A percentile compares a stretch with the other conserved stretches of the same genome.
phyloP scores from a whole-genome alignment of 2,888 invertebrate genomes.

The Limnephilus marmoratus region DNA sequence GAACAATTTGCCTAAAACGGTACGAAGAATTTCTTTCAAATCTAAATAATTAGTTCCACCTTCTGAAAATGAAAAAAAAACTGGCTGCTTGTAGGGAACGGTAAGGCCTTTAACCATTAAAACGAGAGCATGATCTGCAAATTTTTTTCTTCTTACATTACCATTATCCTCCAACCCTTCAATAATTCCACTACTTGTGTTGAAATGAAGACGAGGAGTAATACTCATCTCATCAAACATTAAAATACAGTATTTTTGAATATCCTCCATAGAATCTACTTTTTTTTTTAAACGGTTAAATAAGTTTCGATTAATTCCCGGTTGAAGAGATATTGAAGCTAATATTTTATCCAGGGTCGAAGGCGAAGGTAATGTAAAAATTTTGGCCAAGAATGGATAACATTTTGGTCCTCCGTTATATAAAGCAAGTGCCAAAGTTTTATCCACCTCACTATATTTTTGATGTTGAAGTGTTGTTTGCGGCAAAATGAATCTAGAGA shows the following conservation, averaged over 20 bases:
- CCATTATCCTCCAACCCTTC: too few relatives aligned
- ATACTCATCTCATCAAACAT: neutral
- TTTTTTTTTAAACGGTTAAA: neutral
- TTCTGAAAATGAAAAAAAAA: too few relatives aligned
- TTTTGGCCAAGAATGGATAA: too few relatives aligned
- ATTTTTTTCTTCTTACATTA: too few relatives aligned
- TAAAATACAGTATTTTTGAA: neutral
- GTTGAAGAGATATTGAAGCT: too few relatives aligned
- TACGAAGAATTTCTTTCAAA: neutral
- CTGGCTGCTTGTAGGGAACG: too few relatives aligned
- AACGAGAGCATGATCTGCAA: too few relatives aligned
- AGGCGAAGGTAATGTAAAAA: neutral
- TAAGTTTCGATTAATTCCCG: neutral
- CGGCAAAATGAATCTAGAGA: neutral
- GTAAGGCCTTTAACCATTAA: too few relatives aligned
- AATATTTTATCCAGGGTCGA: neutral
- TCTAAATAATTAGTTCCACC: neutral
- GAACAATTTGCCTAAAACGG: neutral
- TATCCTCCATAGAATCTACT: neutral
- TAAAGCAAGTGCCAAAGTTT: neutral
- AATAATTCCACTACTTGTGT: too few relatives aligned
- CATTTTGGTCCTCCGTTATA: too few relatives aligned
- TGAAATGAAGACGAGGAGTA: too few relatives aligned
- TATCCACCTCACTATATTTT: neutral
- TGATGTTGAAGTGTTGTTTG: neutral